Evolutionary conservation across 2,888 invertebrate species (phyloP), one percentile per base, ranked within the genome.

Genomic region (Ephialtes manifestator): DNA sequence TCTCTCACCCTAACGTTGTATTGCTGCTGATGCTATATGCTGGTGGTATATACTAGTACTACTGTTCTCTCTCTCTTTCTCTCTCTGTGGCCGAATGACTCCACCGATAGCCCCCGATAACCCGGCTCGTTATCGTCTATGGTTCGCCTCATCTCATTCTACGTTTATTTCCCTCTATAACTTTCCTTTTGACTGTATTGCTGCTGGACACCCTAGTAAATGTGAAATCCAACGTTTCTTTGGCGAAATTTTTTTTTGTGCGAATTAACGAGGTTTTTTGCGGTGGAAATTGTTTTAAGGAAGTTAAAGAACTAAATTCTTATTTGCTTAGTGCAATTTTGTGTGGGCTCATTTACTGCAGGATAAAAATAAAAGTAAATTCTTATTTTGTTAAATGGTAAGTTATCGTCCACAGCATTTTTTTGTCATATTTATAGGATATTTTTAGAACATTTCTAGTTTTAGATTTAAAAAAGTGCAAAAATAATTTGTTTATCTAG

Each of bases 101-200:
- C 31, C 13, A n/a, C 60, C 74, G 75, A 75, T 75, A 75, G 48
- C 75, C 75, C 75, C 60, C 31, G 74, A 75, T 75, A n/a, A 72
- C 72, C 81, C 84, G 86, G 68, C 75, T 81, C 81, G 85, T 85
- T 89, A 90, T 91, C 91, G 85, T 76, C 82, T 86, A 87, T 88
- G 85, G 77, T 81, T 80, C 71, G 78, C 67, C 85, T 86, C 83
- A 72, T 84, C 79, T 76, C 46, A 67, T 77, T 77, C 60, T 60
- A 20, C 39, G 63, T 71, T 46, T 48, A 48, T 35, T 24, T 39
- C 13, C 46, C 24, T 53, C 65, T 43, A 13, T 58, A 67, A 55
- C 72, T 43, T 39, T 43, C 39, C 63, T 55, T 79, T 70, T 3
- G 28, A 60, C 43, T n/a, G n/a, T 53, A 28, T 60, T 43, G 13